Conservation (phyloP, 1,140 invertebrate genomes). For the Adoxophyes honmai region DNA sequence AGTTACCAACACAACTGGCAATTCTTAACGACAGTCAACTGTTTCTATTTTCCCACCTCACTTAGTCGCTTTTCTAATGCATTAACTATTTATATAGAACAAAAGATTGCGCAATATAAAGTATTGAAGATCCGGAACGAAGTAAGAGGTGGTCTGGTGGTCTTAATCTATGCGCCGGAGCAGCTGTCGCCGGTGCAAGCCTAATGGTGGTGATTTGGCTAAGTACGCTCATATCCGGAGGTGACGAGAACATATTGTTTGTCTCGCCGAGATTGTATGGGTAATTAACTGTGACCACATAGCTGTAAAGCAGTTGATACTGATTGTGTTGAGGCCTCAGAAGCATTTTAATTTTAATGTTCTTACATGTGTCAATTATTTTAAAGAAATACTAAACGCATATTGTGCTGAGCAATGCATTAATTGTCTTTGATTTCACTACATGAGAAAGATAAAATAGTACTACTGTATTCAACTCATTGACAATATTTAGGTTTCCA, state of each 20-base stretch:
- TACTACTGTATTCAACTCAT: no score
- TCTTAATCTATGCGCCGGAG: background rate
- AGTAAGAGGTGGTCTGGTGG: constrained; percentile 5
- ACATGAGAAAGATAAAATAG: no score
- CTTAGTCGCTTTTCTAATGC: constrained; percentile 3
- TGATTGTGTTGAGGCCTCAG: no score
- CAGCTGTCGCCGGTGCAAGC: background rate
- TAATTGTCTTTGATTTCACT: no score
- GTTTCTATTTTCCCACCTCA: background rate
- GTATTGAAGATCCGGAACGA: background rate
- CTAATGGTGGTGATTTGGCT: constrained; percentile 12
- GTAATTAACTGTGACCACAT: no score
- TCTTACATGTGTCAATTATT: no score
- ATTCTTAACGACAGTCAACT: constrained; percentile 4
- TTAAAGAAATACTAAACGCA: no score
- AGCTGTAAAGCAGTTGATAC: no score
- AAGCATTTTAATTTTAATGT: no score
- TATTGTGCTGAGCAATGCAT: no score
- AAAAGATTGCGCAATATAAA: background rate
- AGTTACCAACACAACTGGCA: background rate
- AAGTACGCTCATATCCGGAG: background rate
- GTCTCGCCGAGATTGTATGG: background rate
- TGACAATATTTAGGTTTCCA: no score
- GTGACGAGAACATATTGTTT: background rate
- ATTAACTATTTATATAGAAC: constrained; percentile 4